Evolutionary conservation across 1,140 invertebrate genomes (phyloP).

Genomic region (Caenorhabditis briggsae): DNA sequence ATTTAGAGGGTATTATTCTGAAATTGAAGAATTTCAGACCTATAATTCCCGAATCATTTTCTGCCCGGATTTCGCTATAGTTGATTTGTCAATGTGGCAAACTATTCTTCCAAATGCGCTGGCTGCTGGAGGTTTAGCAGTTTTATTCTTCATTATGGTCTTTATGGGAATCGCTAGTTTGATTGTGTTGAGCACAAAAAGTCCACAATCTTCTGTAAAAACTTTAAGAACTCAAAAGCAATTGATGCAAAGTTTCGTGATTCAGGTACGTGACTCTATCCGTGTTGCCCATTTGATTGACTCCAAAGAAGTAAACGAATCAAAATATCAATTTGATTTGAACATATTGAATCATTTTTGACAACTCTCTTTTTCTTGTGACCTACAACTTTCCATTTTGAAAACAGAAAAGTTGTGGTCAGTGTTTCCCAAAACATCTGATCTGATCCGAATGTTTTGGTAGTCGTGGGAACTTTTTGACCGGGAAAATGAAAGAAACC

Average conservation of each 20-base stretch:
- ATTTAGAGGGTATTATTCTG: neutral
- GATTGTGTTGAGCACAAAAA: slow-evolving; percentile 34
- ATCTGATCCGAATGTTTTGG: neutral
- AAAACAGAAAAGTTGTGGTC: too few relatives aligned
- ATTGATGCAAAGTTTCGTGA: slow-evolving; percentile 39
- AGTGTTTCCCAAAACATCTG: too few relatives aligned
- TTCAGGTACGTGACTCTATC: neutral
- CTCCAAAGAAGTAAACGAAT: too few relatives aligned
- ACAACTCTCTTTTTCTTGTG: too few relatives aligned
- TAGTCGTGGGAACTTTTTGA: neutral
- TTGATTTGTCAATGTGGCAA: slow-evolving; percentile 41
- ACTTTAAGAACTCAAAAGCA: slow-evolving; percentile 19
- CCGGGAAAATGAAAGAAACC: neutral
- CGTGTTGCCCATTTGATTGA: too few relatives aligned
- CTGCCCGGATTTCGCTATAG: slow-evolving; percentile 26
- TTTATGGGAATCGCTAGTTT: slow-evolving; percentile 25
- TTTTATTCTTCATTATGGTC: slow-evolving; percentile 20
- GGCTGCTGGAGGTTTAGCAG: neutral
- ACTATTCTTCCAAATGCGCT: slow-evolving; percentile 39
- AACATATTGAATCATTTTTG: too few relatives aligned
- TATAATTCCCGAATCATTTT: slow-evolving; percentile 13
- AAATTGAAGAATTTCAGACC: slow-evolving; percentile 4
- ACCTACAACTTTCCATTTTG: too few relatives aligned
- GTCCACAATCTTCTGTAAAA: neutral
- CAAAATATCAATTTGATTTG: too few relatives aligned